These are phyloP conservation scores for Acanthurus leucopareius DNA, from an alignment of 2,797 vertebrate genomes.

Conservation along the genomic window DNA sequence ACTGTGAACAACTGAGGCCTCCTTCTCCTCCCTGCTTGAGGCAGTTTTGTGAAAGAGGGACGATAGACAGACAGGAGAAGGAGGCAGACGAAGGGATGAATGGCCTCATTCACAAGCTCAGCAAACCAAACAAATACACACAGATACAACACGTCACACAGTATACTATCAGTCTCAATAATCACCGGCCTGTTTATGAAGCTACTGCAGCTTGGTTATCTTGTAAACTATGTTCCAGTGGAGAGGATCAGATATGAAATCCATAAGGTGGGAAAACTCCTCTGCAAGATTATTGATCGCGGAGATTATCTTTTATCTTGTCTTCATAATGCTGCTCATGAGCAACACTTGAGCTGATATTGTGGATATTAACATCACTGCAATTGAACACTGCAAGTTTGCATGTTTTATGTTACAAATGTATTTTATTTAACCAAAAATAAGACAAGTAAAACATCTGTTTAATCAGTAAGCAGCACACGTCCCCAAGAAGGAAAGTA, in stretches of 20 bases:
- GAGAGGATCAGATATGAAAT: conserved; percentile 73
- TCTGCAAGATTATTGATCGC: conserved; percentile 63
- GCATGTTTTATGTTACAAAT: conserved; percentile 2
- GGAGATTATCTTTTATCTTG: conserved; percentile 55
- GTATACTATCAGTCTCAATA: conserved; percentile 61
- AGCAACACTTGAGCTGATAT: conserved; percentile 45
- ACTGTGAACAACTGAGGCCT: background rate
- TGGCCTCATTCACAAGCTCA: conserved; percentile 63
- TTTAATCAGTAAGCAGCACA: background rate
- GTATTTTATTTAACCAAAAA: conserved; percentile 1
- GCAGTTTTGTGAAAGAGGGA: conserved; percentile 55
- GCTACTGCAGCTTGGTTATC: conserved; percentile 62
- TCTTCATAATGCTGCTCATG: conserved; percentile 51
- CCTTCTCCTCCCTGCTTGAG: conserved; percentile 56
- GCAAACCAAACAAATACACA: conserved; percentile 44
- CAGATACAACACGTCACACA: conserved; percentile 30
- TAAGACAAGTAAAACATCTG: background rate
- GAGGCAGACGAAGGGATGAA: conserved; percentile 66
- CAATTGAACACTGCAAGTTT: background rate
- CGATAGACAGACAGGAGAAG: conserved; percentile 47
- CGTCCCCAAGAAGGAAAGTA: background rate
- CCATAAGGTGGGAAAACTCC: conserved; percentile 67
- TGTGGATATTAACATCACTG: conserved; percentile 27
- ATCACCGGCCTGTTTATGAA: conserved; percentile 74
- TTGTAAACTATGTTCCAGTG: conserved; percentile 65